phyloP scores from a whole-genome alignment of 2,888 invertebrate species.

The Cecidostiba fungosa region DNA sequence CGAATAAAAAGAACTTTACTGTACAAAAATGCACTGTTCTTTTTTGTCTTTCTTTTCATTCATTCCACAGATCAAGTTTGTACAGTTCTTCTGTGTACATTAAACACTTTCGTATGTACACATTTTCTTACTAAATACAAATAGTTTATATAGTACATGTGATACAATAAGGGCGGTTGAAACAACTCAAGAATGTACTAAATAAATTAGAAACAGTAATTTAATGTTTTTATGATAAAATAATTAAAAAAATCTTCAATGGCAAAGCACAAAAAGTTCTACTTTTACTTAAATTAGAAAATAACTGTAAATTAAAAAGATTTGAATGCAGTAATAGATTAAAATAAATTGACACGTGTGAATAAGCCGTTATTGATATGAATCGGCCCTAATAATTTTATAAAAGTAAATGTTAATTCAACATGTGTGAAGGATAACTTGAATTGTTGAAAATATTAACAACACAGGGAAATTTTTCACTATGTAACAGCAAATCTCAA shows the following conservation, averaged over 20 bases:
- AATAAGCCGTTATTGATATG: constrained; percentile 20
- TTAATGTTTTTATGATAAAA: constrained; percentile 61
- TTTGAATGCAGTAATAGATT: constrained; percentile 22
- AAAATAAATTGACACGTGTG: constrained; percentile 40
- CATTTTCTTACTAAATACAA: constrained; percentile 59
- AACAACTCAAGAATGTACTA: constrained; percentile 55
- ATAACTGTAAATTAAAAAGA: constrained; percentile 52
- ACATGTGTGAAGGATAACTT: constrained; percentile 31
- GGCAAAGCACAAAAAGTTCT: constrained; percentile 39
- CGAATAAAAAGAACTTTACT: constrained; percentile 46
- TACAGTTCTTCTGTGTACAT: constrained; percentile 58
- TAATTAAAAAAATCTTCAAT: constrained; percentile 48
- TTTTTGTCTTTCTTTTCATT: constrained; percentile 37
- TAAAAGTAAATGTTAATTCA: constrained; percentile 36
- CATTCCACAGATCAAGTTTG: constrained; percentile 37
- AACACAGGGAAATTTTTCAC: constrained; percentile 53
- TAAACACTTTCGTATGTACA: constrained; percentile 56
- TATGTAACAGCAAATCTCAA: constrained; percentile 47
- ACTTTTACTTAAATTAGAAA: constrained; percentile 52
- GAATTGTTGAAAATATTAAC: constrained; percentile 48
- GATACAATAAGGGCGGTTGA: constrained; percentile 53
- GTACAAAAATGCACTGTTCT: constrained; percentile 38
- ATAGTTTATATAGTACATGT: constrained; percentile 64
- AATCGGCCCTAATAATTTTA: constrained; percentile 56
- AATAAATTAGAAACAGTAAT: constrained; percentile 61